Percentiles rank a stretch among this genome's conserved stretches.
These are phyloP conservation scores for Silvanus unidentatus DNA, from an alignment of 2,888 invertebrate genomes.

Conservation along the genomic window DNA sequence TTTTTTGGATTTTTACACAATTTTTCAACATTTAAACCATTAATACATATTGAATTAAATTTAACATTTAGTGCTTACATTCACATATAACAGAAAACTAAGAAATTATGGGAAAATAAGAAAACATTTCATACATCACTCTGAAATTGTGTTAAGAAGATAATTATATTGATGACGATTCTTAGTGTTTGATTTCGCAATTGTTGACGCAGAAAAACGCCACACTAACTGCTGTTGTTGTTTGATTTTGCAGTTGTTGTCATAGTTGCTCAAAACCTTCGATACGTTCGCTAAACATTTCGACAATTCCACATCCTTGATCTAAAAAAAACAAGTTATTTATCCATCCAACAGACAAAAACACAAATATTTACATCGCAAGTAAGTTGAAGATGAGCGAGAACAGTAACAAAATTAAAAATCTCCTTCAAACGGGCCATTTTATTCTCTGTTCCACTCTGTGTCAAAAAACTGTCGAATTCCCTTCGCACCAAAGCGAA, in stretches of 20 bases:
- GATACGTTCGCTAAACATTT: slow-evolving; percentile 58
- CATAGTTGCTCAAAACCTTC: slow-evolving; percentile 63
- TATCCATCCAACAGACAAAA: too few species aligned
- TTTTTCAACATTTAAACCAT: too few species aligned
- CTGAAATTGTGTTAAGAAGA: slow-evolving; percentile 22
- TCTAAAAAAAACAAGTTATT: slow-evolving; percentile 16
- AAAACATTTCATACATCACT: slow-evolving; percentile 11
- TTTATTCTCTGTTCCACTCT: slow-evolving; percentile 14
- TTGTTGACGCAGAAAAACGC: slow-evolving; percentile 68
- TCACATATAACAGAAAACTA: too few species aligned
- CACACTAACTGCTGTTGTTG: slow-evolving; percentile 71
- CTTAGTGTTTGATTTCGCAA: slow-evolving; percentile 31
- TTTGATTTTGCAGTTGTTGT: slow-evolving; percentile 61
- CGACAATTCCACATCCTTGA: slow-evolving; percentile 54
- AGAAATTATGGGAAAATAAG: neutral
- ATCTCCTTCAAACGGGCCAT: neutral
- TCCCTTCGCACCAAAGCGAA: slow-evolving; percentile 70
- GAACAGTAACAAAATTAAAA: neutral
- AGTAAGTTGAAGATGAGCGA: slow-evolving; percentile 61
- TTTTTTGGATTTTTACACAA: too few species aligned
- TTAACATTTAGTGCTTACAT: too few species aligned
- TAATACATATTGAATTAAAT: too few species aligned
- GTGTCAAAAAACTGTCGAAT: slow-evolving; percentile 49
- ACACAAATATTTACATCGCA: too few species aligned
- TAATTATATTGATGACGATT: slow-evolving; percentile 17